These are phyloP conservation scores for Thysanoteuthis rhombus DNA, from an alignment of 2,888 invertebrate species.

Conservation along the genomic window DNA sequence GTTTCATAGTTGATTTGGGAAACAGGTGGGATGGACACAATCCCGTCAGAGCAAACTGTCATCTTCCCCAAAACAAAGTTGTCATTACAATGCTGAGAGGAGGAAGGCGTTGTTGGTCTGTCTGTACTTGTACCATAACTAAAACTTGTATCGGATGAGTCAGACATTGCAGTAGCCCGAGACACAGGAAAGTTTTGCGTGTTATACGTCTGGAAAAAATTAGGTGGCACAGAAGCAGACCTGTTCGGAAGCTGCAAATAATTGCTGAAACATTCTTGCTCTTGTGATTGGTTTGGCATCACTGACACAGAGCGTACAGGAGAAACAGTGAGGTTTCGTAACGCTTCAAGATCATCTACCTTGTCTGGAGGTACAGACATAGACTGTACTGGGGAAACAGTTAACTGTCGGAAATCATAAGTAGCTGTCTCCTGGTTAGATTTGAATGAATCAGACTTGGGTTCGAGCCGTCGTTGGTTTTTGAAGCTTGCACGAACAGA, in stretches of 20 bases:
- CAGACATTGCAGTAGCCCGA: neutral
- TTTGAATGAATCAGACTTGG: neutral
- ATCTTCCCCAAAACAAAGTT: neutral
- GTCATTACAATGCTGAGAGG: neutral
- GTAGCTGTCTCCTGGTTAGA: neutral
- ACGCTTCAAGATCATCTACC: neutral
- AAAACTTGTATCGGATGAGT: neutral
- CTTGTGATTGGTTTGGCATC: constrained; percentile 1
- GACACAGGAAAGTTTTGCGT: neutral
- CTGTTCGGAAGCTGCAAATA: neutral
- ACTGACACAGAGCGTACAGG: constrained; percentile 17
- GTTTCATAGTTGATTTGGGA: neutral
- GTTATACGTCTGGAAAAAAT: neutral
- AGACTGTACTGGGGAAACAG: constrained; percentile 13
- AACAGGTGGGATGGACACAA: neutral
- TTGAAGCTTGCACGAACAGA: neutral
- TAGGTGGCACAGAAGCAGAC: neutral
- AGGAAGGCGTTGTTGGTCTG: neutral
- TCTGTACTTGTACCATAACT: neutral
- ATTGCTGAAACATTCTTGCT: neutral
- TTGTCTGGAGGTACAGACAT: constrained; percentile 19
- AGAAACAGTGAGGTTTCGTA: constrained; percentile 16
- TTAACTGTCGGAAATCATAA: constrained; percentile 1
- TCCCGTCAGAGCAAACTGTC: neutral
- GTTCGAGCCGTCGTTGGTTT: neutral